These are phyloP conservation scores for Eupithecia insigniata DNA, from an alignment of 2,888 invertebrate genomes.

Conservation along the genomic window DNA sequence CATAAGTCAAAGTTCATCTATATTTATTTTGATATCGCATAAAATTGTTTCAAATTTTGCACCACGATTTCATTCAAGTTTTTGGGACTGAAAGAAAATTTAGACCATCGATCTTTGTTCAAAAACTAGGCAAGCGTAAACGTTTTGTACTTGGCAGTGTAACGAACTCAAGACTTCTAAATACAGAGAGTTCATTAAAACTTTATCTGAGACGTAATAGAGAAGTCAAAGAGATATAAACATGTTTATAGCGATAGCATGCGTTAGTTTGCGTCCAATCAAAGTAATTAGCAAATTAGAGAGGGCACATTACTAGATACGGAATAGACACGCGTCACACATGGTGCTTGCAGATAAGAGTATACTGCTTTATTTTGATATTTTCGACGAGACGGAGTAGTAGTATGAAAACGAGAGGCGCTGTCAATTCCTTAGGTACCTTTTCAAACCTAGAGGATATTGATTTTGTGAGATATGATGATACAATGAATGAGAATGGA, in stretches of 20 bases:
- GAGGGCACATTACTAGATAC: slow-evolving; percentile 18
- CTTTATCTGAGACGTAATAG: slow-evolving; percentile 23
- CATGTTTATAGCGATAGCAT: slow-evolving; percentile 33
- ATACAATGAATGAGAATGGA: too few relatives aligned
- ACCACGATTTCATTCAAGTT: neutral
- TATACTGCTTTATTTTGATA: neutral
- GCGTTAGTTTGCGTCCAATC: slow-evolving; percentile 39
- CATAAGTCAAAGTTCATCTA: neutral
- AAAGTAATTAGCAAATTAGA: slow-evolving; percentile 38
- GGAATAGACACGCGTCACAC: slow-evolving; percentile 10
- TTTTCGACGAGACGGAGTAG: neutral
- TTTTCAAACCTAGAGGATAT: too few relatives aligned
- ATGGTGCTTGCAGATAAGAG: neutral
- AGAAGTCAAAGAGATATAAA: slow-evolving; percentile 26
- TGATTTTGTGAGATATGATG: too few relatives aligned
- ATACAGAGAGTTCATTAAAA: slow-evolving; percentile 18
- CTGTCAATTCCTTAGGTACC: too few relatives aligned
- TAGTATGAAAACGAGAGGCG: too few relatives aligned
- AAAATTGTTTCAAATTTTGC: neutral
- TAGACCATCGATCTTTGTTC: neutral
- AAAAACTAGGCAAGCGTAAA: neutral
- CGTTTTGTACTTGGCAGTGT: neutral
- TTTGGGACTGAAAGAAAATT: neutral
- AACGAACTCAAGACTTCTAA: slow-evolving; percentile 15
- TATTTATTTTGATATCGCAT: neutral